Conservation (phyloP, 1,140 invertebrate genomes). For the Bradynema listronoti region DNA sequence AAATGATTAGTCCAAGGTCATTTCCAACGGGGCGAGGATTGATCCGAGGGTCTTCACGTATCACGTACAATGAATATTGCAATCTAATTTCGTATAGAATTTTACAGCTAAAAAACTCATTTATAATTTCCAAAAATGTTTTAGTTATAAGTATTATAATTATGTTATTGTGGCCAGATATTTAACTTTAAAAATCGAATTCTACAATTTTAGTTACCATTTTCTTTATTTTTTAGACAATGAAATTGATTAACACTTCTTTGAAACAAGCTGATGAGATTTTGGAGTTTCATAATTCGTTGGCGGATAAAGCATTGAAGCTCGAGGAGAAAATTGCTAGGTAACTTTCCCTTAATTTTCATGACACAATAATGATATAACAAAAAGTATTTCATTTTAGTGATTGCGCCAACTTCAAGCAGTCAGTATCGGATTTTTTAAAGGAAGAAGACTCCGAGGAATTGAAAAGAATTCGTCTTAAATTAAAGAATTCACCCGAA, state of each 20-base stretch:
- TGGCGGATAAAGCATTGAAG: conserved; percentile 67
- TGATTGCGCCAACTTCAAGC: too few species aligned
- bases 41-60: too few species aligned
- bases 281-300: conserved; percentile 62
- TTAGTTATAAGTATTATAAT: not conserved
- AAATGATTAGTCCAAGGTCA: too few species aligned
- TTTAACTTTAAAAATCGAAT: not conserved
- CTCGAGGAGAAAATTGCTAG: conserved; percentile 63
- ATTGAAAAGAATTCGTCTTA: too few species aligned
- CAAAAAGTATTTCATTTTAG: too few species aligned
- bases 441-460: too few species aligned
- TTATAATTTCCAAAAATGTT: conserved; percentile 13
- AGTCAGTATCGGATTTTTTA: too few species aligned
- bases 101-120: conserved; percentile 1
- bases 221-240: conserved; percentile 18
- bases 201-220: not conserved
- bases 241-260: conserved; percentile 49
- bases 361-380: too few species aligned
- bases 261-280: conserved; percentile 63
- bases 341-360: too few species aligned
- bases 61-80: too few species aligned
- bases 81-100: not conserved
- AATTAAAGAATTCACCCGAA: too few species aligned
- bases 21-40: too few species aligned
- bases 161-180: not conserved